Evolutionary conservation across 2,113 vertebrate species (phyloP).

Genomic region (Aptenodytes forsteri): DNA sequence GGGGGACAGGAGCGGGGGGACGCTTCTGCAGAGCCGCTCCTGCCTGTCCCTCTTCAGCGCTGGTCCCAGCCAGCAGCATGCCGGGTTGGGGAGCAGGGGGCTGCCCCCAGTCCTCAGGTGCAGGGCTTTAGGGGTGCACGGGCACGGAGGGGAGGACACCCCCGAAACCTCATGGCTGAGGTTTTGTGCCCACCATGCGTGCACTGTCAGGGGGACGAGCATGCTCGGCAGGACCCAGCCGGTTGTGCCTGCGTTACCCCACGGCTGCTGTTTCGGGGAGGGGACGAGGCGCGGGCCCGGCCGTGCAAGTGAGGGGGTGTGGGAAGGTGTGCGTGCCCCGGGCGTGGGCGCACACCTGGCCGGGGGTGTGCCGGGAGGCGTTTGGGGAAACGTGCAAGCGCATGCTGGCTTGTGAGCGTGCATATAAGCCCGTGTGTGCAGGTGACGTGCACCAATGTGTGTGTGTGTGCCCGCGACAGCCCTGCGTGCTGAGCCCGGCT

Average conservation of each 20-base stretch:
- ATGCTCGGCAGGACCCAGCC: not conserved
- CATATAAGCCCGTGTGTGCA: not conserved
- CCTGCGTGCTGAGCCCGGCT: fast-evolving
- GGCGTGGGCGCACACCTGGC: not conserved
- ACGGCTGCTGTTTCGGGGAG: not conserved
- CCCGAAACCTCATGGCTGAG: not conserved
- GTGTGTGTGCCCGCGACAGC: not conserved
- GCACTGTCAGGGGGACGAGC: not conserved
- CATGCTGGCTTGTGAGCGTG: not conserved
- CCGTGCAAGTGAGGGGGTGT: not conserved
- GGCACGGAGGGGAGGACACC: too few species aligned
- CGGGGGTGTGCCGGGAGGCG: not conserved
- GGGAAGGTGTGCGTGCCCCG: not conserved
- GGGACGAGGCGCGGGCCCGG: not conserved
- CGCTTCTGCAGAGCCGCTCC: not conserved
- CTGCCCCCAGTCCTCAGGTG: not conserved
- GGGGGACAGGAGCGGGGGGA: not conserved
- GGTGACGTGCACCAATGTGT: not conserved
- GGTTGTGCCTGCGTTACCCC: not conserved
- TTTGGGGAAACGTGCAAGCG: not conserved
- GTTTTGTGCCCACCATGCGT: fast-evolving
- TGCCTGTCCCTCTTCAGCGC: not conserved
- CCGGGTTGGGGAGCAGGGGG: not conserved
- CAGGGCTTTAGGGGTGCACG: not conserved
- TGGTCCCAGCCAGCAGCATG: not conserved